A percentile compares a stretch with the other conserved stretches of the same genome.
phyloP scores from a whole-genome alignment of 2,888 invertebrate genomes.

The Dynastes maya region DNA sequence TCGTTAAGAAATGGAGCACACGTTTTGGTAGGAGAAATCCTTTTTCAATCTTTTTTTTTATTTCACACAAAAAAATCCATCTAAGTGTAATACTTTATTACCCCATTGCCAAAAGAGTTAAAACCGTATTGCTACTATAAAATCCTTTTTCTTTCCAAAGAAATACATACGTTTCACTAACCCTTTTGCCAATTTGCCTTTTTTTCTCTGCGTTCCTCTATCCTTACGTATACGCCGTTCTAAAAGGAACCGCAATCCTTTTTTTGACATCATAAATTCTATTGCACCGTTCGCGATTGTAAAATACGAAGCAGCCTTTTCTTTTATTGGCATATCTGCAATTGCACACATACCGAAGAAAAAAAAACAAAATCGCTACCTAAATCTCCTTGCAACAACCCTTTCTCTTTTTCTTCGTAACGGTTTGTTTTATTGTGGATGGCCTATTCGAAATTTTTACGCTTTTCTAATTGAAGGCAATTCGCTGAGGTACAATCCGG shows the following conservation, averaged over 20 bases:
- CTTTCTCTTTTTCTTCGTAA: conserved; percentile 1
- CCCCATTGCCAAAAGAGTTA: conserved; percentile 11
- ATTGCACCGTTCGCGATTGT: not conserved
- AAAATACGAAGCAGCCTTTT: not conserved
- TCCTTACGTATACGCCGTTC: not conserved
- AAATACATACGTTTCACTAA: conserved; percentile 14
- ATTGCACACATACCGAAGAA: not conserved
- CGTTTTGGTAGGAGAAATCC: too few species aligned
- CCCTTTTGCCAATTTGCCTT: conserved; percentile 17
- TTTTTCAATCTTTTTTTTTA: too few species aligned
- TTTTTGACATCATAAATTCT: conserved; percentile 1
- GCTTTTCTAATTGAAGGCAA: conserved; percentile 1
- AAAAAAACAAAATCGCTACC: conserved; percentile 22
- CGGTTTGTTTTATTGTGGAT: conserved; percentile 1
- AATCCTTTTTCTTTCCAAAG: conserved; percentile 11
- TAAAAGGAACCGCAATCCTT: conserved; percentile 22
- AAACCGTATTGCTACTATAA: not conserved
- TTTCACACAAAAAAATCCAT: not conserved
- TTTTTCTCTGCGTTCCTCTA: not conserved
- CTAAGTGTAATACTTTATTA: not conserved
- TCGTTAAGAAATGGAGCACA: too few species aligned
- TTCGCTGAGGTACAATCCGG: too few species aligned
- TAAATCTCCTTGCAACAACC: conserved; percentile 1
- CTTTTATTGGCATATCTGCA: conserved; percentile 29
- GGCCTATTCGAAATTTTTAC: not conserved